Base-by-base conservation (phyloP, 2,113 vertebrate species). In the Dendropsophus ebraccatus region DNA sequence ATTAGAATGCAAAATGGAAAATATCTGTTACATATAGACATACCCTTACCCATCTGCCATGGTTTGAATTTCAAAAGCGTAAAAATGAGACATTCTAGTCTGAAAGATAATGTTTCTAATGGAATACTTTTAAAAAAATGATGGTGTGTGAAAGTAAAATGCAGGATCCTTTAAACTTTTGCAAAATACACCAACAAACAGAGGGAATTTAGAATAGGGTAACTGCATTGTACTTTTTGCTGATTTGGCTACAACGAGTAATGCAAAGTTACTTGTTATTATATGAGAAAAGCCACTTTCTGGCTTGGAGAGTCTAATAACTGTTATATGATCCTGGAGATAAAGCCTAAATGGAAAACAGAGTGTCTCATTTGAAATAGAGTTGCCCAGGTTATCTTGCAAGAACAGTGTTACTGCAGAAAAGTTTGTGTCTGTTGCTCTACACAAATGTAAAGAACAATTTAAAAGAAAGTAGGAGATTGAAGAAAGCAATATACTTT, bases 311-410 rank as follows among this genome's bases (percentile, higher is more conserved):
- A 62, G 56, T 60, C 32, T 10, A 49, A 70, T 70, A 70, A 69
- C 45, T 82, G 80, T 52, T 81, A 81, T 60, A 60, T 80, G 77
- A 80, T 70, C 67, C 45, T 49, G 28, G 45, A 69, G 62, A 82
- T 82, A 82, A 82, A 82, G 14, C 62, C n/a, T 50, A 82, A 82
- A 82, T 69, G 45, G 45, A 82, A 70, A 69, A 82, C 47, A 52
- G 28, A 69, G 32, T 81, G 60, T 67, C 23, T 67, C 62, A n/a
- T 81, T 81, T 67, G 5, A 81, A 67, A 81, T 81, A 70, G 80
- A 82, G 62, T 50, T 52, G 80, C 62, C 9, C 28, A 70, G 80
- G 80, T 70, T 82, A 82, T 82, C 80, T 69, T 82, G 8, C 45
- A 28, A 81, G 23, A 30, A 49, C n/a, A 49, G 17, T 62, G 60